Evolutionary conservation across 2,888 invertebrate species (phyloP).

Genomic region (Athripsodes cinereus): DNA sequence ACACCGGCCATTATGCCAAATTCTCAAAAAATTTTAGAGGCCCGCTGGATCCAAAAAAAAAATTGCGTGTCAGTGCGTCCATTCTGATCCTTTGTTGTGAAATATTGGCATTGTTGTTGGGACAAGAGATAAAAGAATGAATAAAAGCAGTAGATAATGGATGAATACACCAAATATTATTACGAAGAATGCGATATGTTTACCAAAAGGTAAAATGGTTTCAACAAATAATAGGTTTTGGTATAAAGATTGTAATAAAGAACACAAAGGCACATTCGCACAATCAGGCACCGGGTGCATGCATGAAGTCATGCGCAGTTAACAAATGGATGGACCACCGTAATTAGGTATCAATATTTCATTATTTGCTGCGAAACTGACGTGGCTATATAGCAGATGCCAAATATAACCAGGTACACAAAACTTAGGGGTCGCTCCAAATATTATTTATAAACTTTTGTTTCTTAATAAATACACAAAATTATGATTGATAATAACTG

Average conservation of each 20-base stretch:
- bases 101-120: constrained; percentile 4
- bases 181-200: constrained; percentile 14
- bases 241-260: background rate
- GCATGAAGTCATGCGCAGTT: constrained; percentile 19
- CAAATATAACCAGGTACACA: background rate
- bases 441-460: too few relatives aligned
- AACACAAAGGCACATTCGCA: background rate
- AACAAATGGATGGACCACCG: constrained; percentile 21
- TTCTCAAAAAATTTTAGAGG: background rate
- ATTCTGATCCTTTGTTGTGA: constrained; percentile 10
- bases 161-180: constrained; percentile 1
- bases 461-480: too few relatives aligned
- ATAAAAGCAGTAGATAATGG: constrained; percentile 4
- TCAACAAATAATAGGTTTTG: constrained; percentile 10
- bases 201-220: constrained; percentile 9
- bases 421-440: too few relatives aligned
- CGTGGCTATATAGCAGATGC: constrained; percentile 21
- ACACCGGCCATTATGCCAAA: background rate
- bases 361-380: constrained; percentile 19
- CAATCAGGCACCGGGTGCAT: constrained; percentile 8
- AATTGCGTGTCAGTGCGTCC: constrained; percentile 15
- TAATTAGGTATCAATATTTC: constrained; percentile 28
- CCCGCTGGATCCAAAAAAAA: background rate
- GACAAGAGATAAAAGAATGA: constrained; percentile 6
- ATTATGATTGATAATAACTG: too few relatives aligned